These are phyloP conservation scores for Aphodius sticticus DNA, from an alignment of 2,888 invertebrate species.

Conservation along the genomic window DNA sequence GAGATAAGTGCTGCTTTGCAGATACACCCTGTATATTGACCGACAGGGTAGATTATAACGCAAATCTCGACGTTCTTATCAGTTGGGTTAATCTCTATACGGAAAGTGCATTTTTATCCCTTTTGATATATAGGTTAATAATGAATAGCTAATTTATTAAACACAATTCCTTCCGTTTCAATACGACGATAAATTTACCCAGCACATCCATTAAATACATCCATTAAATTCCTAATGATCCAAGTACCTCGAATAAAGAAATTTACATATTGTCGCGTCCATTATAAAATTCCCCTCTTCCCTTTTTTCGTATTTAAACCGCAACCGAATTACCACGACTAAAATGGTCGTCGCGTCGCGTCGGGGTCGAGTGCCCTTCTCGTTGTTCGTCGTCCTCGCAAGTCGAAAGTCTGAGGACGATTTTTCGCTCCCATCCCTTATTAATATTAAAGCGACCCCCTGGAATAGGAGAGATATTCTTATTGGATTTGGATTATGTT, in stretches of 20 bases:
- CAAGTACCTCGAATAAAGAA: neutral
- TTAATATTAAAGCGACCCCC: constrained; percentile 4
- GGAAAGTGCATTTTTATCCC: too few species aligned
- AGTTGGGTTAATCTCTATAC: too few species aligned
- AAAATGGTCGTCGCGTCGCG: neutral
- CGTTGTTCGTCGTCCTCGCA: neutral
- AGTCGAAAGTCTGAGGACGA: neutral
- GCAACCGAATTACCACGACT: neutral
- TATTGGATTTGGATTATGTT: constrained; percentile 4
- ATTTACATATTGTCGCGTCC: neutral
- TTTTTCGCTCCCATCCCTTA: neutral
- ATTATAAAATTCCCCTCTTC: neutral
- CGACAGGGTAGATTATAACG: too few species aligned
- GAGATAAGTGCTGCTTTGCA: too few species aligned
- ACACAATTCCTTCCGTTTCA: neutral
- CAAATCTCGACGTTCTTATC: too few species aligned
- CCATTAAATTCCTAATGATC: neutral
- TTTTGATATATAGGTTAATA: too few species aligned
- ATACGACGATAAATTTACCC: neutral
- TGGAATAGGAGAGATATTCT: neutral
- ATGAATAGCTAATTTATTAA: too few species aligned
- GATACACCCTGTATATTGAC: too few species aligned
- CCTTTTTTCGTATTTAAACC: neutral
- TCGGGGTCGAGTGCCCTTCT: neutral
- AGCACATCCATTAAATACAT: neutral